phyloP scores from a whole-genome alignment of 1,140 invertebrate species.

The Zophobas morio region DNA sequence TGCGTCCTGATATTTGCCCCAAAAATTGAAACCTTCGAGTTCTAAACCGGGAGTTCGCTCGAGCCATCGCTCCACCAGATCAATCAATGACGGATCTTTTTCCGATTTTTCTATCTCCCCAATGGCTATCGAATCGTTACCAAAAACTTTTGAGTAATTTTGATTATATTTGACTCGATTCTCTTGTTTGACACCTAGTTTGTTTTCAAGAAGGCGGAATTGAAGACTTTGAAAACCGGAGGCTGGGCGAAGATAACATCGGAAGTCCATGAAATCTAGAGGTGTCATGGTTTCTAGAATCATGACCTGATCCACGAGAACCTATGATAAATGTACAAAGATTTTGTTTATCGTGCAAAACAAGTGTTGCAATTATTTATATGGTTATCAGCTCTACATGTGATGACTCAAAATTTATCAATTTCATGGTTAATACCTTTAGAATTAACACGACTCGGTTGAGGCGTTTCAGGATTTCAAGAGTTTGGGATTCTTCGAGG shows the following conservation, averaged over 20 bases:
- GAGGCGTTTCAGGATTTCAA: slow-evolving; percentile 93
- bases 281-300: slow-evolving; percentile 99
- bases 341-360: background rate
- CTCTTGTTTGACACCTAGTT: slow-evolving; percentile 92
- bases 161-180: slow-evolving; percentile 95
- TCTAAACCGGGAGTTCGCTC: slow-evolving; percentile 94
- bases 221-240: slow-evolving; percentile 98
- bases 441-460: slow-evolving; percentile 94
- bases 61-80: slow-evolving; percentile 92
- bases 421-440: slow-evolving; percentile 78
- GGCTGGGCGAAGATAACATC: slow-evolving; percentile 91
- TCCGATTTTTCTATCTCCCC: slow-evolving; percentile 84
- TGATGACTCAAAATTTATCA: background rate
- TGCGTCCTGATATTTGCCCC: slow-evolving; percentile 88
- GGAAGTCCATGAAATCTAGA: slow-evolving; percentile 97
- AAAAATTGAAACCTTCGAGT: slow-evolving; percentile 90
- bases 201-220: slow-evolving; percentile 97
- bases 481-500: slow-evolving; percentile 92
- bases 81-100: slow-evolving; percentile 85
- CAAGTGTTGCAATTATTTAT: background rate
- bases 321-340: slow-evolving; percentile 70
- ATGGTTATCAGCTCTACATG: background rate
- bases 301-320: slow-evolving; percentile 96
- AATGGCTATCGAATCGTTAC: slow-evolving; percentile 79
- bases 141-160: slow-evolving; percentile 91